Evolutionary conservation across 2,113 vertebrate genomes (phyloP), one percentile per base, ranked within the genome.

Genomic region (Xiphias gladius): DNA sequence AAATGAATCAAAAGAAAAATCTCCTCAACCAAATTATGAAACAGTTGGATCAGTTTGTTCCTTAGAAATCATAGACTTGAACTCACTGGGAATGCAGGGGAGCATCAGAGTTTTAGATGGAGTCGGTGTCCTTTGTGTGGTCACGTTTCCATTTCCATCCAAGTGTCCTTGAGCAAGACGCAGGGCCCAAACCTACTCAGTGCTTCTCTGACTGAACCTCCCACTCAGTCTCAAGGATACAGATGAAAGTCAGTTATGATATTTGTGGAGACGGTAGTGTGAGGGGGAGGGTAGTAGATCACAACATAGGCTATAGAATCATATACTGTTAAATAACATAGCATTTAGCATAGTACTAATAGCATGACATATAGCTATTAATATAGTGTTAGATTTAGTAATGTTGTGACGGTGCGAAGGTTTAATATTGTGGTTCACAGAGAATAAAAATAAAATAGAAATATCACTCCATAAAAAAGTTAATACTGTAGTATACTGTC

Each of bases 81-180:
- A 26, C 35, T 28, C 26, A 19, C 0, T 63, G 35, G 12, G 55
- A 4, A 24, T 66, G 10, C 26, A 62, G 48, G 4, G 16, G 20
- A 32, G 17, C 26, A 30, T 28, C 57, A n/a, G 52, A 32, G 26
- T 58, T 48, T 26, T 26, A 55, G 7, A 41, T 20, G 6, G 17
- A 43, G 41, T 68, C 4, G 24, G 0, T 58, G 22, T 72, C 43
- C 35, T 52, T 50, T 17, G 24, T 57, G 35, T 28, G 32, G 48
- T 52, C 59, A 43, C 1, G 7, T 61, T 37, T 57, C n/a, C 19
- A 39, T 19, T 32, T 26, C 22, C 43, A 10, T 57, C 20, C 19
- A 32, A 59, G 69, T 58, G 68, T 69, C 63, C 62, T 82, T 86
- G 37, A 76, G 43, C 43, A 76, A 76, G 52, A 58, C 39, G 59